phyloP scores from a whole-genome alignment of 2,113 vertebrate genomes.

The Silurus meridionalis region DNA sequence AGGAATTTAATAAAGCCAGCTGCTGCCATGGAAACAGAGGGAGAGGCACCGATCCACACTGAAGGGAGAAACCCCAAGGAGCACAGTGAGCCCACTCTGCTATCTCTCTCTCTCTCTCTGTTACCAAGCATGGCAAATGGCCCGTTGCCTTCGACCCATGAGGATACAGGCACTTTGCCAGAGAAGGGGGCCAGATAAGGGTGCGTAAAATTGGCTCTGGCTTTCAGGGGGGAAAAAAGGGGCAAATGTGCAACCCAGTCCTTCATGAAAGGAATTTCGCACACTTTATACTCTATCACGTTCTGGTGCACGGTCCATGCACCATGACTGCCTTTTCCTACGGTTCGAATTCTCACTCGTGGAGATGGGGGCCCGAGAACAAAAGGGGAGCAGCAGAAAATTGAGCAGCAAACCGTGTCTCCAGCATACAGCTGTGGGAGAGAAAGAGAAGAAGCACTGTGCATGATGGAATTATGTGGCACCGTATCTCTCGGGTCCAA shows the following conservation, averaged over 20 bases:
- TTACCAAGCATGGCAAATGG: slow-evolving; percentile 50
- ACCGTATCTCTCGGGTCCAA: slow-evolving; percentile 13
- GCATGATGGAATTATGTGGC: slow-evolving; percentile 46
- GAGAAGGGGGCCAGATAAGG: slow-evolving; percentile 52
- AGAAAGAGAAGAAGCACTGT: slow-evolving; percentile 11
- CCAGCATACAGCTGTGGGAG: slow-evolving; percentile 12
- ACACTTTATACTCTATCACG: slow-evolving; percentile 41
- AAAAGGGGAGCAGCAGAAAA: slow-evolving; percentile 40
- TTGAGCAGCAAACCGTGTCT: slow-evolving; percentile 37
- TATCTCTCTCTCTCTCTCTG: slow-evolving; percentile 28
- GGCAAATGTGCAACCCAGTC: slow-evolving; percentile 54
- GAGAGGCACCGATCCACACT: slow-evolving; percentile 69
- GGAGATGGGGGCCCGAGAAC: slow-evolving; percentile 17
- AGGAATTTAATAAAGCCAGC: slow-evolving; percentile 73
- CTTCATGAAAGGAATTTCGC: slow-evolving; percentile 54
- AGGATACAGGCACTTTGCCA: slow-evolving; percentile 42
- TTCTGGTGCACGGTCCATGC: slow-evolving; percentile 31
- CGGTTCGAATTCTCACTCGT: slow-evolving; percentile 21
- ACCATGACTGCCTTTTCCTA: slow-evolving; percentile 47
- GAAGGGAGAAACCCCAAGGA: slow-evolving; percentile 54
- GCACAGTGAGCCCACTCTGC: slow-evolving; percentile 27
- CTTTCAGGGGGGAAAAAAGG: slow-evolving; percentile 59
- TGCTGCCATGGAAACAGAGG: slow-evolving; percentile 76
- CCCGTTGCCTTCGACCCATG: slow-evolving; percentile 43
- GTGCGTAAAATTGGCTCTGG: slow-evolving; percentile 66